Conservation (phyloP, 2,888 invertebrate species). For the Acronicta alni region DNA sequence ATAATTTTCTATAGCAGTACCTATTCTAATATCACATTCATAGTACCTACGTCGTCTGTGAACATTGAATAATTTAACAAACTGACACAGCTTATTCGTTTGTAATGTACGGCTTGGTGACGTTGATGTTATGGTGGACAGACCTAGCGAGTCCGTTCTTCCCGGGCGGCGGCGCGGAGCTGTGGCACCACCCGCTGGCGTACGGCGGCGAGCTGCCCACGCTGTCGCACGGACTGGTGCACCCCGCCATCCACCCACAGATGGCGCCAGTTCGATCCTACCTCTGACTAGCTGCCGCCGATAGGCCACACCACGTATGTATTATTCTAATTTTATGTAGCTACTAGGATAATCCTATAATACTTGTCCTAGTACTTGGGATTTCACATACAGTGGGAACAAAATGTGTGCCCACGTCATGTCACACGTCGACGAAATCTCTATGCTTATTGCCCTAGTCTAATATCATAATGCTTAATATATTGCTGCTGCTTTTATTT, state of each 20-base stretch:
- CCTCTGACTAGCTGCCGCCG: constrained; percentile 98
- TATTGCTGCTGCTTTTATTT: constrained; percentile 15
- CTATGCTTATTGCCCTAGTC: not conserved
- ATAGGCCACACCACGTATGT: constrained; percentile 92
- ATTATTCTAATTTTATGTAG: not conserved
- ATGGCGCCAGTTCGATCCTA: constrained; percentile 98
- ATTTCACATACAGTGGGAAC: constrained; percentile 3
- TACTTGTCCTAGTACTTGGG: not conserved
- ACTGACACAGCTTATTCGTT: constrained; percentile 46
- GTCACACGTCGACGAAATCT: not conserved
- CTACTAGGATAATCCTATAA: not conserved
- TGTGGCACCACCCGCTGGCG: constrained; percentile 97
- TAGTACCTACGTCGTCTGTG: constrained; percentile 44
- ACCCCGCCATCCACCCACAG: constrained; percentile 99
- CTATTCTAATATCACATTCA: constrained; percentile 63
- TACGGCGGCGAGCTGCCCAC: constrained; percentile 95
- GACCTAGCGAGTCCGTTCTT: constrained; percentile 99
- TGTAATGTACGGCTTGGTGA: constrained; percentile 37
- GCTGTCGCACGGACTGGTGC: constrained; percentile 97
- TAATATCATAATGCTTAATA: constrained; percentile 10
- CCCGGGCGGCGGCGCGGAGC: constrained; percentile 95
- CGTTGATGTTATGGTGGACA: constrained; percentile 79
- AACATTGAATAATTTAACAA: constrained; percentile 46
- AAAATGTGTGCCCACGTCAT: no score
- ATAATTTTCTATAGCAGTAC: constrained; percentile 67